Base-by-base conservation (phyloP, 2,888 invertebrate species). In the Rugalucina vietnamica region DNA sequence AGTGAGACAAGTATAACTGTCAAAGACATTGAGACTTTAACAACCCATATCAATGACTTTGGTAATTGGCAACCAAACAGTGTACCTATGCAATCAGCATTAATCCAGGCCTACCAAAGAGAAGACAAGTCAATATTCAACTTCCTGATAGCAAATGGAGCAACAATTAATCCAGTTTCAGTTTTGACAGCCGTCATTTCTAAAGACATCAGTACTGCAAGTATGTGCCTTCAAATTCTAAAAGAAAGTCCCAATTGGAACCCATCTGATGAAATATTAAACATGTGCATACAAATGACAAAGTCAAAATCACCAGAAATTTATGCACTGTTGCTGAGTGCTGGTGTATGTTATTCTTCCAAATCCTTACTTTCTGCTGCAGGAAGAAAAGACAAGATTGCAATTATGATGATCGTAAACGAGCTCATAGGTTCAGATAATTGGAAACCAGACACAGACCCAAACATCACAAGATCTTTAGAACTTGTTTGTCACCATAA, bases 381-480 rank as follows among this genome's bases (percentile, higher is more conserved):
- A 8, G 32, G 8, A 5, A 5, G 29, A 54, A 54, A 60, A 21
- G 54, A 54, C 24, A 12, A 12, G n/a, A 60, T 57, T 32, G 75
- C 57, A 4, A 34, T 65, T 18, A 60, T 75, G 37, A 43, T 57
- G 54, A 75, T 60, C 24, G 37, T 75, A 12, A 54, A 75, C 18
- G 75, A 75, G 27, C 75, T 75, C 5, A 49, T 60, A 12, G 34
- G 32, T 5, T 24, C 32, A 3, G 29, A 39, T 18, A 8, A 8
- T 10, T 75, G 75, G 75, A 36, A 60, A 14, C 75, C 75, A 18
- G 12, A 29, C 21, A 34, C 34, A 3, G 75, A 75, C 29, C 14
- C 32, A 24, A 75, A 75, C 34, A 60, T 75, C 12, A 60, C 36
- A 18, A 57, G 3, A n/a, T 8, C 75, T 29, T 60, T 75, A 21